Conservation (phyloP, 2,797 vertebrate species). For the Diceros bicornis region DNA sequence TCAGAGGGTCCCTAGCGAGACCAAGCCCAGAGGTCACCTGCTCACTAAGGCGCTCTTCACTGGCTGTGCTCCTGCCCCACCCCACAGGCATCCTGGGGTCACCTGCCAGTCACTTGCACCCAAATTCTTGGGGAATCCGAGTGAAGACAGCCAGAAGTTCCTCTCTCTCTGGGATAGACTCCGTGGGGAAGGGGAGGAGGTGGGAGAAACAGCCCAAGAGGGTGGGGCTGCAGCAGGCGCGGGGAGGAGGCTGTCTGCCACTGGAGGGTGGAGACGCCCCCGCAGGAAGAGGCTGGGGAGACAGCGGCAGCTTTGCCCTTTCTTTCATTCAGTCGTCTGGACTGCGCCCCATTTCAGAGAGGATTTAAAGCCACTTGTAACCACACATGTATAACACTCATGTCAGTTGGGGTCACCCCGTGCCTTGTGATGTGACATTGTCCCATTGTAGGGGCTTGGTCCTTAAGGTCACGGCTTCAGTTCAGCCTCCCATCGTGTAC, state of each 20-base stretch:
- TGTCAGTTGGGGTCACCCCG: neutral
- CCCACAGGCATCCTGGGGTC: neutral
- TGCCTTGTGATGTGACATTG: neutral
- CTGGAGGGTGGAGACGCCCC: neutral
- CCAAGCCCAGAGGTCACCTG: neutral
- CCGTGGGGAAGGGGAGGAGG: neutral
- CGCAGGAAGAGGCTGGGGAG: neutral
- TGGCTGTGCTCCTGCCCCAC: neutral
- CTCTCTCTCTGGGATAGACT: neutral
- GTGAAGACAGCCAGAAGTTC: neutral
- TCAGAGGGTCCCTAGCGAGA: neutral
- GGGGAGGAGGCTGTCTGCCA: neutral
- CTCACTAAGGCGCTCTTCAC: neutral
- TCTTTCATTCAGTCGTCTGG: neutral
- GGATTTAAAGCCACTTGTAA: neutral
- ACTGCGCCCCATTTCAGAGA: neutral
- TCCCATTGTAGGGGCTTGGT: no score
- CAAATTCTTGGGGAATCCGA: neutral
- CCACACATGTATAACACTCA: neutral
- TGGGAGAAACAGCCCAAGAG: neutral
- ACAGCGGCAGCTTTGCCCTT: neutral
- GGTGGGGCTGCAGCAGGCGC: neutral
- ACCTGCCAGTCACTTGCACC: neutral
- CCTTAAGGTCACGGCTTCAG: neutral
- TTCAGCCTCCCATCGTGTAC: rapidly evolving